A percentile compares a stretch with the other conserved stretches of the same genome.
Evolutionary conservation across 2,888 invertebrate genomes (phyloP).

Genomic region (Bombylius major): DNA sequence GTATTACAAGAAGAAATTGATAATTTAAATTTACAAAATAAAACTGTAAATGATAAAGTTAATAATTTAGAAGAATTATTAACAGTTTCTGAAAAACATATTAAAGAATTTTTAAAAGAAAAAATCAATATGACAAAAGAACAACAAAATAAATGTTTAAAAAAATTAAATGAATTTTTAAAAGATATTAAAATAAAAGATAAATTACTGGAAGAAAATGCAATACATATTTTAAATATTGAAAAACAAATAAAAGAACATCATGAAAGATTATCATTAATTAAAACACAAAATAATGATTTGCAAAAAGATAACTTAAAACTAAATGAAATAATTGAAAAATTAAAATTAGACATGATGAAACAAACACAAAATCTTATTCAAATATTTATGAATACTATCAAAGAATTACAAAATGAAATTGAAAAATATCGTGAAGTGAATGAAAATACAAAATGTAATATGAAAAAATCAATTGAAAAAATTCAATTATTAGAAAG

Average conservation of each 20-base stretch:
- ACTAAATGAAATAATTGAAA: not conserved
- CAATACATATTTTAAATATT: not conserved
- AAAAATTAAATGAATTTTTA: conserved; percentile 7
- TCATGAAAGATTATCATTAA: not conserved
- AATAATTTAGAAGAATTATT: not conserved
- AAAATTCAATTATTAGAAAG: not conserved
- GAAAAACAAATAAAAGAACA: not conserved
- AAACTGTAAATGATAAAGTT: not conserved
- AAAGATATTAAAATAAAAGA: conserved; percentile 9
- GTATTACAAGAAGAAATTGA: not conserved
- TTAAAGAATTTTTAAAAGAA: not conserved
- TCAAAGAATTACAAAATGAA: not conserved
- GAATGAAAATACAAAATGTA: not conserved
- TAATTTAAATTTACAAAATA: not conserved
- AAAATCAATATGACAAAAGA: not conserved
- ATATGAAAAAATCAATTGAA: not conserved
- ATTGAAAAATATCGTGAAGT: not conserved
- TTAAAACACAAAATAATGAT: not conserved
- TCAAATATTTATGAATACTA: not conserved
- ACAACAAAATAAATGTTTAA: not conserved
- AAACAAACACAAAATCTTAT: not conserved
- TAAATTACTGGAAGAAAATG: not conserved
- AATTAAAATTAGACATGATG: not conserved
- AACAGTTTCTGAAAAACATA: not conserved
- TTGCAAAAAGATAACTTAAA: not conserved